Evolutionary conservation across 2,888 invertebrate species (phyloP), one percentile per base, ranked within the genome.

Genomic region (Mylabris sibirica): DNA sequence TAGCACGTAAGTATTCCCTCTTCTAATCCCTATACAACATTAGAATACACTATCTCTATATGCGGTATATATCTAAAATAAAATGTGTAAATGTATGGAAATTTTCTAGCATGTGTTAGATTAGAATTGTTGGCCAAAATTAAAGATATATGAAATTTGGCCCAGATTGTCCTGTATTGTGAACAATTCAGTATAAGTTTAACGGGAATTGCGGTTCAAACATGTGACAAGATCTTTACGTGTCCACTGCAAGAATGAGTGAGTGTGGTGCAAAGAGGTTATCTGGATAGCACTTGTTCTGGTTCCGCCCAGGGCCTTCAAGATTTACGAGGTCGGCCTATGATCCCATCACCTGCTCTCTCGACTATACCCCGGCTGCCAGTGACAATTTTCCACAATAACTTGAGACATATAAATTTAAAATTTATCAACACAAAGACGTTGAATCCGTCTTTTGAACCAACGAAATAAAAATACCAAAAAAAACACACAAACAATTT

Each of bases 221-320:
- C 24, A 20, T 61, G 65, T 79, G 80, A 82, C 81, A 79, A 78
- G 79, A 81, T 81, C 79, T 81, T 74, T 76, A 78, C 57, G 57
- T 78, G 80, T 81, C 81, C 78, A 76, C 77, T 67, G 78, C 77
- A 81, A 81, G 82, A 83, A 81, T 81, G 80, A 82, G 79, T 78
- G 79, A 80, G 78, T 79, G 76, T 76, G 77, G 80, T 77, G 79
- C 79, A 78, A 77, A 78, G 76, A 78, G 83, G 83, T 83, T 83
- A 83, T 83, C 83, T 81, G 80, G 79, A 78, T 78, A 78, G 80
- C 82, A 82, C 82, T 83, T 82, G 82, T 82, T 82, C 80, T 78
- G 79, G 79, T 79, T 79, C 79, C 78, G 79, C 79, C 78, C 79
- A 75, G 77, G 78, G 77, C 77, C 78, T 73, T 73, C 74, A 75